Evolutionary conservation across 2,797 vertebrate species (phyloP), one percentile per base, ranked within the genome.

Genomic region (Typhlichthys eigenmanni): DNA sequence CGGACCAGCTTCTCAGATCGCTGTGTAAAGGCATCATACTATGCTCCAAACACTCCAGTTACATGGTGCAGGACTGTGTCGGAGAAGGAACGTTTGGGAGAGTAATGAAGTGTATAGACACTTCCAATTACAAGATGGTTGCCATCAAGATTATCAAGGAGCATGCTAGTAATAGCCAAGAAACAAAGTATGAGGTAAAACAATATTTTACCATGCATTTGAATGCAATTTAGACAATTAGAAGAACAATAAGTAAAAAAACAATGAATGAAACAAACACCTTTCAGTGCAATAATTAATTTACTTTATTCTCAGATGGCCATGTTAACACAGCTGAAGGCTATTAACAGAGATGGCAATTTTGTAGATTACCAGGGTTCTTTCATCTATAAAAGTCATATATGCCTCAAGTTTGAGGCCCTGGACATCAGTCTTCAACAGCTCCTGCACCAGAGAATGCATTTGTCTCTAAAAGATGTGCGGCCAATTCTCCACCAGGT

Each of bases 141-240:
- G 57, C 68, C 19, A 32, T 75, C 12, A 75, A 71, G 60, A 46
- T 70, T 2, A 58, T 68, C 6, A 64, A 55, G 58, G 4, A n/a
- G 0, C 1, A 24, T 12, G 1, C 43, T 54, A 32, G 6, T 3
- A 3, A 8, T 4, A 54, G 14, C 13, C n/a, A 13, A 48, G 4
- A 11, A 29, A 29, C 24, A 29, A 29, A 29, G 24, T 3, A 29
- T 29, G 24, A 29, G 24, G 24, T 29, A 29, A 29, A 29, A 29
- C 24, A 29, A 29, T 29, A 29, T 29, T 29, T 29, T 29, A 29
- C 4, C 3, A 4, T 29, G 24, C 24, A 29, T 29, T 29, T 29
- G 24, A 29, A 29, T 29, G 24, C 24, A 29, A 29, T 29, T 29
- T 29, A 29, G 24, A 29, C 24, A 29, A 29, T 29, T 29, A 4